A percentile compares a stretch with the other conserved stretches of the same genome.
phyloP scores from a whole-genome alignment of 2,797 vertebrate species.

The Sebastes umbrosus region DNA sequence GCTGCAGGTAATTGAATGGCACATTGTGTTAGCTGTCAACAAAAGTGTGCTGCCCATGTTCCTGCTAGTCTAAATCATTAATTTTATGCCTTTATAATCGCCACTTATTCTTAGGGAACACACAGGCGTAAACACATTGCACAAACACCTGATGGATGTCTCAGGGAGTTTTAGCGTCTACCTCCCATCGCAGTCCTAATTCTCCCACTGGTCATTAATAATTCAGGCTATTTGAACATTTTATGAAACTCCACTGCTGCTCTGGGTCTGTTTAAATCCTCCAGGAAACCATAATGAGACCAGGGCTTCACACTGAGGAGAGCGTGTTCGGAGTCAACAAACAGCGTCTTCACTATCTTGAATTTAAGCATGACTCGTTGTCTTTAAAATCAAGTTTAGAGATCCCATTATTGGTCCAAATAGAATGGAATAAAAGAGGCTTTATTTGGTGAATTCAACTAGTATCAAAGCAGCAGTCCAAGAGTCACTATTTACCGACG shows the following conservation, averaged over 20 bases:
- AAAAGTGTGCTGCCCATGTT: neutral
- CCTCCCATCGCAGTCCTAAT: neutral
- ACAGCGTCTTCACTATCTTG: neutral
- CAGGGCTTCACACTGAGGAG: neutral
- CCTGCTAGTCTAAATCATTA: constrained; percentile 13
- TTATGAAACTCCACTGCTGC: constrained; percentile 56
- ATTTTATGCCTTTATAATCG: constrained; percentile 17
- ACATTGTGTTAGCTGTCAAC: constrained; percentile 1
- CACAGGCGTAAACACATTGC: neutral
- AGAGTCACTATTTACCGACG: constrained; percentile 9
- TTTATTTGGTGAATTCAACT: neutral
- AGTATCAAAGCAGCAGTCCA: neutral
- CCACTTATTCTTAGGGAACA: neutral
- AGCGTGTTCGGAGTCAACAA: neutral
- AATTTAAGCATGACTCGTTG: neutral
- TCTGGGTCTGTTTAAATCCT: constrained; percentile 43
- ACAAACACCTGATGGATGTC: constrained; percentile 15
- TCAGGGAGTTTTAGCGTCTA: neutral
- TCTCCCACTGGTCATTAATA: constrained; percentile 61
- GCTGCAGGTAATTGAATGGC: constrained; percentile 42
- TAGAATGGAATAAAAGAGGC: neutral
- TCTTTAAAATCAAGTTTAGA: neutral
- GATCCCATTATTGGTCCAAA: neutral
- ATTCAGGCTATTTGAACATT: constrained; percentile 64
- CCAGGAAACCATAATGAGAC: constrained; percentile 29